These are phyloP conservation scores for Vipera ursinii DNA, from an alignment of 2,797 vertebrate species.

Conservation along the genomic window DNA sequence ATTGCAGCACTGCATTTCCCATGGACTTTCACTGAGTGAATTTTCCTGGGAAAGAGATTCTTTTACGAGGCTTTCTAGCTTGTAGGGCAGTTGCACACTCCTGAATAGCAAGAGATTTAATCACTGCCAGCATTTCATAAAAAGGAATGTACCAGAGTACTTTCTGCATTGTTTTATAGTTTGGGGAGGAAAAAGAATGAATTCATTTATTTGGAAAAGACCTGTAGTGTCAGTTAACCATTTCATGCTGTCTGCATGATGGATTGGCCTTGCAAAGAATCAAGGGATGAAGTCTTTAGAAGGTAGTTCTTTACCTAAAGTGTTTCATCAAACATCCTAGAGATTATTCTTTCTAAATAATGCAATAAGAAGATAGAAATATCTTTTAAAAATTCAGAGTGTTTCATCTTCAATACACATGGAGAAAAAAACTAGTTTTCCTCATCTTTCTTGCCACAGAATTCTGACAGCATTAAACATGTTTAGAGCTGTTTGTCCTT, in stretches of 20 bases:
- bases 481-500: not conserved
- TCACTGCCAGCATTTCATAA: slow-evolving; percentile 49
- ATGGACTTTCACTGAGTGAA: slow-evolving; percentile 31
- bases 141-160: slow-evolving; percentile 29
- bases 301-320: not conserved
- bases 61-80: slow-evolving; percentile 41
- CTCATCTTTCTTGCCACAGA: not conserved
- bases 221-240: slow-evolving; percentile 7
- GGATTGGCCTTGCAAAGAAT: slow-evolving; percentile 1
- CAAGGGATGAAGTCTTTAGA: slow-evolving; percentile 10
- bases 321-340: not conserved
- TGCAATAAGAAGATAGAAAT: not conserved
- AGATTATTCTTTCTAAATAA: not conserved
- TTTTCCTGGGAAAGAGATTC: slow-evolving; percentile 57
- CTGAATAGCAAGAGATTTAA: slow-evolving; percentile 50
- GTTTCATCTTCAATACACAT: not conserved
- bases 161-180: slow-evolving; percentile 10
- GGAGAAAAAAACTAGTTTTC: not conserved
- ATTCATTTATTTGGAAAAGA: not conserved
- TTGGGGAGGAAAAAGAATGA: slow-evolving; percentile 32
- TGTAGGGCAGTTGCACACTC: slow-evolving; percentile 39
- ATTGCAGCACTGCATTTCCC: slow-evolving; percentile 21
- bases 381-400: not conserved
- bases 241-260: slow-evolving; percentile 13
- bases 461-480: not conserved